These are phyloP conservation scores for Drusus annulatus DNA, from an alignment of 1,140 invertebrate species.

Conservation along the genomic window DNA sequence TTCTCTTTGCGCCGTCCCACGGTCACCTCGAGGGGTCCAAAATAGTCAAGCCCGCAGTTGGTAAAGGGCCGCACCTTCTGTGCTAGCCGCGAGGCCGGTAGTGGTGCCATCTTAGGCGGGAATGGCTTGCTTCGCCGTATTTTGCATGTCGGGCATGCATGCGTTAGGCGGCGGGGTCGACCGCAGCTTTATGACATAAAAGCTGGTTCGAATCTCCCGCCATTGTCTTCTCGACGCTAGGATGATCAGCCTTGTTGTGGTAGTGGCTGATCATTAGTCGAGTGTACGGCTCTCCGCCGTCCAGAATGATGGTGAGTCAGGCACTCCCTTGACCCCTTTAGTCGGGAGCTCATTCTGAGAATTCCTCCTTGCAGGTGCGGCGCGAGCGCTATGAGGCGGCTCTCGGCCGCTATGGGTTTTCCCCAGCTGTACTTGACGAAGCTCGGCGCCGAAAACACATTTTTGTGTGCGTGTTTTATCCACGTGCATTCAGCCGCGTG, in stretches of 20 bases:
- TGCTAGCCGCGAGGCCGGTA: background rate
- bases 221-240: background rate
- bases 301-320: background rate
- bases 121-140: background rate
- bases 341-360: too few relatives aligned
- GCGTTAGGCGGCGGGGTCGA: background rate
- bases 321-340: too few relatives aligned
- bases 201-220: background rate
- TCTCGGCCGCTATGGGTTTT: too few relatives aligned
- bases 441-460: too few relatives aligned
- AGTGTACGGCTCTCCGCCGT: background rate
- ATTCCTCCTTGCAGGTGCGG: too few relatives aligned
- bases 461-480: too few relatives aligned
- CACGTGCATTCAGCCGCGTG: too few relatives aligned
- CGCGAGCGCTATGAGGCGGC: too few relatives aligned
- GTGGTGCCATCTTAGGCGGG: background rate
- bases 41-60: constrained; percentile 2
- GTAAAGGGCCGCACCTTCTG: background rate
- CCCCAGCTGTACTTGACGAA: too few relatives aligned
- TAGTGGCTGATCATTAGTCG: background rate
- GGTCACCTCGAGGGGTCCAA: background rate
- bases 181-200: background rate
- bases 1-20: too few relatives aligned
- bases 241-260: background rate
- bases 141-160: background rate